A percentile compares a stretch with the other conserved stretches of the same genome.
phyloP scores from a whole-genome alignment of 2,888 invertebrate genomes.

The Lamellibrachia columna region DNA sequence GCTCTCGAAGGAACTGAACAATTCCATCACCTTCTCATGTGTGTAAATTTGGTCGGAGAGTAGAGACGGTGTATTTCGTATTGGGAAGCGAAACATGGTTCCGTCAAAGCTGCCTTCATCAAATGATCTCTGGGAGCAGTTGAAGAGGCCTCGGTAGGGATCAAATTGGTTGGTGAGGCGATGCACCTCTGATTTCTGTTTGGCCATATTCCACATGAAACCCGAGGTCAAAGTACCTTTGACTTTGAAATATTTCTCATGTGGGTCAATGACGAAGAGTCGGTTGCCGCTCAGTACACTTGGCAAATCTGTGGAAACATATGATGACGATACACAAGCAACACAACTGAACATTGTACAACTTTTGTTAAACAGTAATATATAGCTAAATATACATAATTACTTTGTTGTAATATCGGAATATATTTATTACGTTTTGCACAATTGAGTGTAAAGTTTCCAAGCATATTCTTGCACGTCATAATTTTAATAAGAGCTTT shows the following conservation, averaged over 20 bases:
- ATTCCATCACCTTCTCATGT: slow-evolving; percentile 44
- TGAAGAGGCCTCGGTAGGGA: slow-evolving; percentile 49
- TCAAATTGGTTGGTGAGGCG: slow-evolving; percentile 42
- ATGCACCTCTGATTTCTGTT: slow-evolving; percentile 30
- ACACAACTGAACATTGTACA: background rate
- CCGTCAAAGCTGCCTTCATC: slow-evolving; percentile 47
- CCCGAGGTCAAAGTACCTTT: slow-evolving; percentile 47
- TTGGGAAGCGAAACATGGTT: slow-evolving; percentile 59
- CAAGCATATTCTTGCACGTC: too few relatives aligned
- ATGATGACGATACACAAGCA: background rate
- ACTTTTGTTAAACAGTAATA: background rate
- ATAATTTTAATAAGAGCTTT: too few relatives aligned
- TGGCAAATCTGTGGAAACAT: slow-evolving; percentile 49
- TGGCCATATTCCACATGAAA: slow-evolving; percentile 41
- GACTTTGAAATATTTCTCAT: slow-evolving; percentile 46
- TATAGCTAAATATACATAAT: too few relatives aligned
- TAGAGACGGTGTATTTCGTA: slow-evolving; percentile 47
- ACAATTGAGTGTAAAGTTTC: too few relatives aligned
- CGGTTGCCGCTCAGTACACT: slow-evolving; percentile 54
- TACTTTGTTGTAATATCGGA: too few relatives aligned
- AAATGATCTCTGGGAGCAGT: slow-evolving; percentile 37
- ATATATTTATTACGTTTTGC: too few relatives aligned
- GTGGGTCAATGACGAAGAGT: slow-evolving; percentile 57
- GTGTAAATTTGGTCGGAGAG: slow-evolving; percentile 50
- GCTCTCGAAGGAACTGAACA: slow-evolving; percentile 48